Conservation (phyloP, 2,113 vertebrate species). For the Channa maculata region DNA sequence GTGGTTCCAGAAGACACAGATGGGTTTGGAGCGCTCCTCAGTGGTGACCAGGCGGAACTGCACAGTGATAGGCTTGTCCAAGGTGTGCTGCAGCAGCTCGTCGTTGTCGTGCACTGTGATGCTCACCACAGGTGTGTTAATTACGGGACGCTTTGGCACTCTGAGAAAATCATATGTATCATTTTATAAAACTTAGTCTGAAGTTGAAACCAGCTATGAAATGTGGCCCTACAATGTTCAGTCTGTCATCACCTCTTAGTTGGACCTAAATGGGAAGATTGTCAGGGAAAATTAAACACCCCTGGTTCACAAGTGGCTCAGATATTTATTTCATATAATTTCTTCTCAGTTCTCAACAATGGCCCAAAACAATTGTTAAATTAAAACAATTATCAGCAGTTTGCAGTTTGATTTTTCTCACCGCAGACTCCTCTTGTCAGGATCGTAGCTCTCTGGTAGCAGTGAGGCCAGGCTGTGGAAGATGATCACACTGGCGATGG, state of each 20-base stretch:
- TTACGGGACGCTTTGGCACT: slow-evolving; percentile 94
- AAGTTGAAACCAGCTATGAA: not conserved
- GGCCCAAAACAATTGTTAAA: too few species aligned
- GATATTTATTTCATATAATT: too few species aligned
- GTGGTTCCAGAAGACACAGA: slow-evolving; percentile 98
- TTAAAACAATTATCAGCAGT: too few species aligned
- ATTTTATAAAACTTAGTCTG: not conserved
- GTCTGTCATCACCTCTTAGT: too few species aligned
- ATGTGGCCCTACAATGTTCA: too few species aligned
- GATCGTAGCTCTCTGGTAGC: slow-evolving; percentile 91
- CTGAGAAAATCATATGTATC: slow-evolving; percentile 66
- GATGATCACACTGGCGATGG: slow-evolving; percentile 92
- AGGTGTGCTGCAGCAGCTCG: slow-evolving; percentile 76
- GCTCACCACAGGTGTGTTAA: slow-evolving; percentile 95
- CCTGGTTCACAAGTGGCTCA: too few species aligned
- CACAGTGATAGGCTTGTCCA: slow-evolving; percentile 92
- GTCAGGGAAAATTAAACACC: too few species aligned
- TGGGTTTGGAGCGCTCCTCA: slow-evolving; percentile 94
- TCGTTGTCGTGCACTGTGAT: slow-evolving; percentile 89
- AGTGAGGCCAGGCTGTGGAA: slow-evolving; percentile 92
- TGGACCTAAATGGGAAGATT: too few species aligned
- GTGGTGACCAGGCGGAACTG: slow-evolving; percentile 94
- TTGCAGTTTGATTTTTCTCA: slow-evolving; percentile 47
- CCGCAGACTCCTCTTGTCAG: slow-evolving; percentile 94
- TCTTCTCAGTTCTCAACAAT: too few species aligned